These are phyloP conservation scores for Glaucopsyche alexis DNA, from an alignment of 2,888 invertebrate genomes.

Conservation along the genomic window DNA sequence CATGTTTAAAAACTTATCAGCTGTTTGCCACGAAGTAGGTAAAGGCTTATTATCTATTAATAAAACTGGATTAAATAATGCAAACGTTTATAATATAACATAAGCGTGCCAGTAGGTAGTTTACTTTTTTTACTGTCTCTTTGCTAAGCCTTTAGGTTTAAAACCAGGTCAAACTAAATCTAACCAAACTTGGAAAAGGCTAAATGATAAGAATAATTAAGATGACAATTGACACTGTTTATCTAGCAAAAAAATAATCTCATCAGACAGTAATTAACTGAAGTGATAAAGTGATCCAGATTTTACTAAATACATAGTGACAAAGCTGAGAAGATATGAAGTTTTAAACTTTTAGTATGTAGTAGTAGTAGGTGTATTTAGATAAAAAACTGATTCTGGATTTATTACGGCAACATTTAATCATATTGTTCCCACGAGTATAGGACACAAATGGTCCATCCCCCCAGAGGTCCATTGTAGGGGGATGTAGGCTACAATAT, in stretches of 20 bases:
- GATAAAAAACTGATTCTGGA: too few species aligned
- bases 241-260: not conserved
- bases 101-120: not conserved
- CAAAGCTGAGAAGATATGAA: not conserved
- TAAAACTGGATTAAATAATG: not conserved
- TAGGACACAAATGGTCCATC: too few species aligned
- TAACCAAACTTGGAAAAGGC: not conserved
- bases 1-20: not conserved
- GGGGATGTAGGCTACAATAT: too few species aligned
- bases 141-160: not conserved
- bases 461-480: too few species aligned
- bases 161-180: not conserved
- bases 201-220: not conserved
- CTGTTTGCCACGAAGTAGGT: not conserved
- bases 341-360: too few species aligned
- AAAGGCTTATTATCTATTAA: not conserved
- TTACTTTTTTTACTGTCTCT: not conserved
- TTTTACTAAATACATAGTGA: not conserved
- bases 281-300: constrained; percentile 7
- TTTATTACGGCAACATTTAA: too few species aligned
- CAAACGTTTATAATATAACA: not conserved
- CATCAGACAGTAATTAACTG: not conserved
- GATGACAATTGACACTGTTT: not conserved
- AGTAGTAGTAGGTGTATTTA: too few species aligned
- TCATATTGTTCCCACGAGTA: too few species aligned